These are phyloP conservation scores for Clunio marinus DNA, from an alignment of 2,888 invertebrate species.

Conservation along the genomic window DNA sequence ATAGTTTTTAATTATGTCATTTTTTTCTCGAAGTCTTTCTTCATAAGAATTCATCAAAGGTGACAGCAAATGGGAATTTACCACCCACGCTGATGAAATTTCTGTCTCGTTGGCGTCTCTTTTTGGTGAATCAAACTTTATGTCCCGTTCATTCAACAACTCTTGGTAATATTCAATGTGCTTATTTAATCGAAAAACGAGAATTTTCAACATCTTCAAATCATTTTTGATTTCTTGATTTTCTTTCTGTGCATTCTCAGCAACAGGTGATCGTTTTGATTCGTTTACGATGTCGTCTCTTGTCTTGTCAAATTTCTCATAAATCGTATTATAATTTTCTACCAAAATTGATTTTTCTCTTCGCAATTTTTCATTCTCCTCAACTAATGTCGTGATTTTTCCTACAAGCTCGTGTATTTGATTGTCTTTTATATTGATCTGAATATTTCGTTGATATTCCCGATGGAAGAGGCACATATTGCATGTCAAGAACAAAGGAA, in stretches of 20 bases:
- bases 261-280: not conserved
- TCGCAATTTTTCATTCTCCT: slow-evolving; percentile 59
- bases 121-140: slow-evolving; percentile 21
- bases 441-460: too few relatives aligned
- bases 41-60: slow-evolving; percentile 75
- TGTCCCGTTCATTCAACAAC: slow-evolving; percentile 49
- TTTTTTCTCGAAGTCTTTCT: slow-evolving; percentile 72
- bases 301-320: slow-evolving; percentile 51
- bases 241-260: slow-evolving; percentile 52
- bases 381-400: slow-evolving; percentile 51
- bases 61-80: slow-evolving; percentile 50
- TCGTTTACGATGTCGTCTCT: slow-evolving; percentile 47
- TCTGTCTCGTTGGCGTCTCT: slow-evolving; percentile 15
- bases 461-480: too few relatives aligned
- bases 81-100: slow-evolving; percentile 40
- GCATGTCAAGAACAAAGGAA: too few relatives aligned
- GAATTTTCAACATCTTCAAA: slow-evolving; percentile 68
- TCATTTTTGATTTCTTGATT: slow-evolving; percentile 62
- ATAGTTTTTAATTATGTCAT: slow-evolving; percentile 65
- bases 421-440: slow-evolving; percentile 27
- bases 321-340: slow-evolving; percentile 54
- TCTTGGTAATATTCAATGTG: slow-evolving; percentile 76
- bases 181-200: slow-evolving; percentile 71
- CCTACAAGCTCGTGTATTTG: not conserved
- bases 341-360: slow-evolving; percentile 54